Percentiles rank a stretch among this genome's conserved stretches.
These are phyloP conservation scores for Ormyrus thymus DNA, from an alignment of 2,888 invertebrate species.

Conservation along the genomic window DNA sequence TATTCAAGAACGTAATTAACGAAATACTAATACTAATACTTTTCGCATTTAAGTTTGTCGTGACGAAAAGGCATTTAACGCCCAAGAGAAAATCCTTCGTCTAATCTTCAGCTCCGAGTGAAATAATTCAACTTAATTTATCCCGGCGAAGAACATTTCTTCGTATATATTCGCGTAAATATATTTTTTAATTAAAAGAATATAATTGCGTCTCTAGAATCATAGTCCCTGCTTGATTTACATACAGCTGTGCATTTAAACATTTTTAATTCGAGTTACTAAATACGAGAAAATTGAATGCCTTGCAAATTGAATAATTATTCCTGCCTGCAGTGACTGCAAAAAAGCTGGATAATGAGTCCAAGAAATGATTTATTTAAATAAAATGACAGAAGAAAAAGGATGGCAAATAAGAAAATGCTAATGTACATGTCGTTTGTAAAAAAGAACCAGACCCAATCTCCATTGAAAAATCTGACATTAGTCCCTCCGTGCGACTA, in stretches of 20 bases:
- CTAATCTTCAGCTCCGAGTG: conserved; percentile 10
- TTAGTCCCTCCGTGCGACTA: too few relatives aligned
- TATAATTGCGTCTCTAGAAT: background rate
- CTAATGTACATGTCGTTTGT: too few relatives aligned
- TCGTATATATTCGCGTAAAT: conserved; percentile 1
- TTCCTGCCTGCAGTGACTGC: too few relatives aligned
- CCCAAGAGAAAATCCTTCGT: background rate
- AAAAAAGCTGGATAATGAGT: too few relatives aligned
- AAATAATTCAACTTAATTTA: conserved; percentile 37
- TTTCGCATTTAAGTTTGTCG: conserved; percentile 26
- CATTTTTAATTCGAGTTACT: too few relatives aligned
- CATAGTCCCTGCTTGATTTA: too few relatives aligned
- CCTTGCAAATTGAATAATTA: too few relatives aligned
- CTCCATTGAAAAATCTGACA: too few relatives aligned
- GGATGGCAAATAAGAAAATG: background rate
- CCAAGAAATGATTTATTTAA: background rate
- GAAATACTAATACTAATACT: conserved; percentile 37
- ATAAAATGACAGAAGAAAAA: background rate
- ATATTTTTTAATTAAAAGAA: conserved; percentile 14
- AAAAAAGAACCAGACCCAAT: too few relatives aligned
- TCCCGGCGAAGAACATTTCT: background rate
- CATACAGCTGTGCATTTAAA: too few relatives aligned
- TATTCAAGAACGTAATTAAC: conserved; percentile 32
- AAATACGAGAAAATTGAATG: too few relatives aligned
- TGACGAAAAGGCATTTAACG: conserved; percentile 25